Percentiles rank a stretch among this genome's conserved stretches.
phyloP scores from a whole-genome alignment of 64 coral and sea anemone genomes.

The Acropora tenuis region DNA sequence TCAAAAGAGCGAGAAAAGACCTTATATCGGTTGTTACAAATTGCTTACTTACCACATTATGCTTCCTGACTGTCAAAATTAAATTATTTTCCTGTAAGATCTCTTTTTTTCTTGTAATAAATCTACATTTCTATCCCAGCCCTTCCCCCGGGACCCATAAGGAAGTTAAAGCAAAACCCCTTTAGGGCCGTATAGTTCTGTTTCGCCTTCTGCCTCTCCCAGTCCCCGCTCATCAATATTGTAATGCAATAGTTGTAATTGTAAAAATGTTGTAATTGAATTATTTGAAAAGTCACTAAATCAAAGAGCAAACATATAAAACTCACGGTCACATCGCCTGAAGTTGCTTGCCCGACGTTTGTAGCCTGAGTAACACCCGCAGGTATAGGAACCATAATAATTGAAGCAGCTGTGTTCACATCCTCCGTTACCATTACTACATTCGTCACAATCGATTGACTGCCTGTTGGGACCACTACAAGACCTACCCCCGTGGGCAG shows the following conservation, averaged over 20 bases:
- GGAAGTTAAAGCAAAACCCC: neutral
- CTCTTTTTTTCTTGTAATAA: neutral
- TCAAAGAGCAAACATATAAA: neutral
- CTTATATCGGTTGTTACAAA: neutral
- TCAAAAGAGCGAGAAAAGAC: neutral
- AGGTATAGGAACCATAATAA: slow-evolving; percentile 8
- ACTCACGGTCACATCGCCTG: slow-evolving; percentile 19
- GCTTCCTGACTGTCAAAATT: neutral
- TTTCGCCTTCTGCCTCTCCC: neutral
- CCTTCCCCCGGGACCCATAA: neutral
- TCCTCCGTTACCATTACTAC: slow-evolving; percentile 24
- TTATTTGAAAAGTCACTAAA: neutral
- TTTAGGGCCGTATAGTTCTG: neutral
- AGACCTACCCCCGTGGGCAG: slow-evolving; percentile 1
- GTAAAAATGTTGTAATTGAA: neutral
- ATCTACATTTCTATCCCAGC: neutral
- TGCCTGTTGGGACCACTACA: too few species aligned
- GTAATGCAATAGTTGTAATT: neutral
- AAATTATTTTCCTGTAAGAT: neutral
- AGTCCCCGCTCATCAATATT: neutral
- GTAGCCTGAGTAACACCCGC: slow-evolving; percentile 39
- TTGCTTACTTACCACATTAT: neutral
- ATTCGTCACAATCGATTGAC: slow-evolving; percentile 33
- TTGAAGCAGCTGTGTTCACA: slow-evolving; percentile 35
- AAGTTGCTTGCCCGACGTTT: neutral